These are phyloP conservation scores for Rhingia rostrata DNA, from an alignment of 2,888 invertebrate genomes.

Conservation along the genomic window DNA sequence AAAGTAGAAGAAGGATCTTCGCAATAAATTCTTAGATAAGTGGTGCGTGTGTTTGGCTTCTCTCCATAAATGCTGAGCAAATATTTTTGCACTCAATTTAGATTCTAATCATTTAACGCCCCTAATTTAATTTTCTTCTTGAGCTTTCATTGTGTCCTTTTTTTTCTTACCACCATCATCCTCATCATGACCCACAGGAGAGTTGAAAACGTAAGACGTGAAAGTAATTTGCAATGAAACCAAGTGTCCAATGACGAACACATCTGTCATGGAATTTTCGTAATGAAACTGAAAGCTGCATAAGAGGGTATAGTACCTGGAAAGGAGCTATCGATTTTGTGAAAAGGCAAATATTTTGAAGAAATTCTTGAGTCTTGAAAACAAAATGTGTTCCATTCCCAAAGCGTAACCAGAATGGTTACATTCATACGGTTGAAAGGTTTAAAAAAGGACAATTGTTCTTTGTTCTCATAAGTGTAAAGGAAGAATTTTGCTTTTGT, in stretches of 20 bases:
- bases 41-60: neutral
- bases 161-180: conserved; percentile 1
- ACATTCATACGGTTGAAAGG: too few species aligned
- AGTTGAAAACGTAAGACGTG: neutral
- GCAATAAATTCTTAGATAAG: conserved; percentile 48
- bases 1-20: conserved; percentile 41
- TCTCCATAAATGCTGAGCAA: conserved; percentile 14
- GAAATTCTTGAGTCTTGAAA: too few species aligned
- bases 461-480: too few species aligned
- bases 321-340: too few species aligned
- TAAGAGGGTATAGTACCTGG: too few species aligned
- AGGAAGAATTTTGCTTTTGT: too few species aligned
- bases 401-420: too few species aligned
- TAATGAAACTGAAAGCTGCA: conserved; percentile 3
- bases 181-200: conserved; percentile 1
- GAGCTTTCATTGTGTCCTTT: neutral
- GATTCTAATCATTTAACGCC: conserved; percentile 60
- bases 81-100: conserved; percentile 66
- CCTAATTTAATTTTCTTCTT: conserved; percentile 26
- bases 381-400: too few species aligned
- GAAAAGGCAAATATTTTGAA: too few species aligned
- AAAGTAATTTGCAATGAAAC: conserved; percentile 5
- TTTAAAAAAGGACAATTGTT: too few species aligned
- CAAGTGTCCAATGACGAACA: conserved; percentile 3
- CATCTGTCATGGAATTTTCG: conserved; percentile 18